Evolutionary conservation across 2,113 vertebrate species (phyloP), one percentile per base, ranked within the genome.

Genomic region (Pelecanoides urinatrix): DNA sequence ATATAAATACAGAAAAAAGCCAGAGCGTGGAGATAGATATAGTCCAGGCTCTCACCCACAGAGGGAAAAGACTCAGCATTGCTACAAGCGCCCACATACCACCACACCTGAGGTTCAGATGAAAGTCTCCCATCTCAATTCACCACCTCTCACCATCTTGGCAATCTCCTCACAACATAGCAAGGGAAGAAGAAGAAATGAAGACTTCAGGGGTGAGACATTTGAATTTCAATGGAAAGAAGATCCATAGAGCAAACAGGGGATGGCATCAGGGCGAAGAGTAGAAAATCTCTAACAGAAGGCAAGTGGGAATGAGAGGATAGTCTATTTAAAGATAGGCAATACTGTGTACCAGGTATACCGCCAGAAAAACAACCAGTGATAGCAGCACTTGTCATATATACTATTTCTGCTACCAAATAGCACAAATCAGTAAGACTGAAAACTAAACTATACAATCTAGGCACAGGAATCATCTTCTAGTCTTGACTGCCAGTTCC

Each of bases 381-480:
- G 45, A 67, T 49, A 75, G 53, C 27, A 87, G 80, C 29, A 38
- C 47, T 87, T 81, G 34, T 61, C 80, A 68, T 29, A 78, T 56
- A 71, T 27, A 72, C 49, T 92, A 68, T 82, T 95, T 87, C 80
- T 68, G n/a, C 56, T 79, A 87, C 65, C 44, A 75, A 79, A 45
- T 38, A 92, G 75, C 11, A 52, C 9, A 78, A 84, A 80, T 34
- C 40, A 34, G 1, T 47, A 68, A 50, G 16, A 75, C 21, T 45
- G 16, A 78, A 85, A 91, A 68, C 40, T 58, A 53, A 94, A 82
- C 34, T 40, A 63, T 32, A 50, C 36, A 89, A 68, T n/a, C 30
- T 11, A 95, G 61, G 45, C 49, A 76, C 25, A 50, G 53, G 25
- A 89, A 85, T 50, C 10, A 52, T 79, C 53, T 65, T 38, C 36